Evolutionary conservation across 2,888 invertebrate genomes (phyloP).

Genomic region (Quadroppia sp.): DNA sequence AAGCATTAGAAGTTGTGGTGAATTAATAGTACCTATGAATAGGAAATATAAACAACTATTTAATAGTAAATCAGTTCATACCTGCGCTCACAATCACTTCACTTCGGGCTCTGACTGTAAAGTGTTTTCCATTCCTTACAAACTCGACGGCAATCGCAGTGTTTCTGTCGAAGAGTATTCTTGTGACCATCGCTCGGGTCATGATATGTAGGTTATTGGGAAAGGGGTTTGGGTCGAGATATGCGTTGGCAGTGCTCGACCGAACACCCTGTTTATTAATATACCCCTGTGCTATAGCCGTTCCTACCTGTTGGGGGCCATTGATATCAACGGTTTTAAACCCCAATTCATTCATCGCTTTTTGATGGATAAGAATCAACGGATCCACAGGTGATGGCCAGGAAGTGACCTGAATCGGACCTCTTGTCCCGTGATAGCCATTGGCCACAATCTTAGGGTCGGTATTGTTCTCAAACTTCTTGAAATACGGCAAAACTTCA

Average conservation of each 20-base stretch:
- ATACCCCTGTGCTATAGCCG: background rate
- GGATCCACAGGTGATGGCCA: background rate
- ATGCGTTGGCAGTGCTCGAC: background rate
- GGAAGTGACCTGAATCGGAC: background rate
- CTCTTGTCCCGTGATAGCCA: too few species aligned
- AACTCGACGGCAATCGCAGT: background rate
- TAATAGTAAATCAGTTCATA: background rate
- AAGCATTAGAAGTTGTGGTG: constrained; percentile 18
- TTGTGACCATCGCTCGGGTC: background rate
- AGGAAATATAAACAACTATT: background rate
- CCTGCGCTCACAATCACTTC: constrained; percentile 3
- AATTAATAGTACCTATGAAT: background rate
- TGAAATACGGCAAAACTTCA: constrained; percentile 76
- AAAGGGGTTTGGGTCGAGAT: background rate
- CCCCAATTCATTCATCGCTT: background rate
- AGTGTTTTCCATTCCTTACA: background rate
- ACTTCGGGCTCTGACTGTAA: background rate
- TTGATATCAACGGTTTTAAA: background rate
- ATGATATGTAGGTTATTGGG: background rate
- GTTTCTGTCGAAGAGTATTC: background rate
- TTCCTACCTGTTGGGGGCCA: background rate
- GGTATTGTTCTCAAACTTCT: constrained; percentile 54
- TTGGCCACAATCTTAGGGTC: constrained; percentile 48
- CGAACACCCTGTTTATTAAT: background rate
- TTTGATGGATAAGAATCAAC: background rate